Conservation (phyloP, 2,113 vertebrate genomes). For the Cepphus grylle region DNA sequence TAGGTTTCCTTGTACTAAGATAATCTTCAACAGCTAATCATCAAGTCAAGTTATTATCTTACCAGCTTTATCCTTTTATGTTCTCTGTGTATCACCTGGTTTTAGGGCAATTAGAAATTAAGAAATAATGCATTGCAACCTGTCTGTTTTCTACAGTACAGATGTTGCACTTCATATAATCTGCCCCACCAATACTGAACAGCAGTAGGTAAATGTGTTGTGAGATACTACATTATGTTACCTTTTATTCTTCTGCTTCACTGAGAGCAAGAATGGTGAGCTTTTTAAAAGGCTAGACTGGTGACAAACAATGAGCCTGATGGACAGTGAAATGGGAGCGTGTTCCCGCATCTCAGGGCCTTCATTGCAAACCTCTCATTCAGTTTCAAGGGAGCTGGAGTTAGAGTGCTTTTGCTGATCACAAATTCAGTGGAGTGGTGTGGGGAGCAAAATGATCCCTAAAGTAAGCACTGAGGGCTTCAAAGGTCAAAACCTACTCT, state of each 20-base stretch:
- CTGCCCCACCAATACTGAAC: neutral
- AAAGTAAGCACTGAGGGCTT: neutral
- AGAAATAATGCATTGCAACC: neutral
- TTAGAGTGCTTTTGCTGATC: constrained; percentile 17
- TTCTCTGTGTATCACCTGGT: neutral
- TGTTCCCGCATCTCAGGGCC: neutral
- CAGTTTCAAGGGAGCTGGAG: neutral
- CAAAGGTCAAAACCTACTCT: neutral
- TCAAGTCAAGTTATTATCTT: neutral
- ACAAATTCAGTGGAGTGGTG: neutral
- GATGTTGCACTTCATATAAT: neutral
- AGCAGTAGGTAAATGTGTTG: neutral
- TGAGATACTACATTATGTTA: neutral
- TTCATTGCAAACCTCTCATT: neutral
- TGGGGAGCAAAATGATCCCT: neutral
- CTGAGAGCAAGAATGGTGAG: neutral
- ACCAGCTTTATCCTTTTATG: neutral
- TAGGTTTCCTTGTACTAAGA: neutral
- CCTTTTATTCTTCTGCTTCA: neutral
- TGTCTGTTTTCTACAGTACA: neutral
- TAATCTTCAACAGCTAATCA: neutral
- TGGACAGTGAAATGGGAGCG: neutral
- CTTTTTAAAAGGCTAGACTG: neutral
- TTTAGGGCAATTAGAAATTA: neutral
- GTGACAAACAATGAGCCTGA: neutral